Conservation (phyloP, 2,113 vertebrate genomes). For the Malurus cyaneus region DNA sequence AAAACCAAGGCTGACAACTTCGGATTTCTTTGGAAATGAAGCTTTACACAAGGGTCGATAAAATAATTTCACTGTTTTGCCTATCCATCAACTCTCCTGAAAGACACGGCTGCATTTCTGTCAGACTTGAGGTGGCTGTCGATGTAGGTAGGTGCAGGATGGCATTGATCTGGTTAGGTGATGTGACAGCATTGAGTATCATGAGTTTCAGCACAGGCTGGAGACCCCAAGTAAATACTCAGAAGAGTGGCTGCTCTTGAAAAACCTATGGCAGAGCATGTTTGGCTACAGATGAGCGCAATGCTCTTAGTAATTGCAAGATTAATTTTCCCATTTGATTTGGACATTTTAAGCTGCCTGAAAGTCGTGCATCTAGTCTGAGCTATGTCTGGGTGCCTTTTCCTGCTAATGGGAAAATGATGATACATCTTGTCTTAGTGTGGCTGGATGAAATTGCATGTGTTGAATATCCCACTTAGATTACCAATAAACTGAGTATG, state of each 20-base stretch:
- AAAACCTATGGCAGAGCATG: accelerated
- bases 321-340: background rate
- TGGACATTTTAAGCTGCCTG: background rate
- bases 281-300: background rate
- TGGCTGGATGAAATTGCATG: background rate
- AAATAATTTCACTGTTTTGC: background rate
- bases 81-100: background rate
- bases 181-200: background rate
- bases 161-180: background rate
- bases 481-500: background rate
- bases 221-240: background rate
- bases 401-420: background rate
- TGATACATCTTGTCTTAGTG: background rate
- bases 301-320: background rate
- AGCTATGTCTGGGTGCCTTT: background rate
- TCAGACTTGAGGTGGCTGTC: background rate
- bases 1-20: background rate
- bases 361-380: background rate
- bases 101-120: background rate
- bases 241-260: background rate
- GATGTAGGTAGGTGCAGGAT: background rate
- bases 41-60: background rate
- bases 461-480: background rate
- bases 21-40: background rate
- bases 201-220: background rate